These are phyloP conservation scores for Pristiophorus japonicus DNA, from an alignment of 2,113 vertebrate species.

Conservation along the genomic window DNA sequence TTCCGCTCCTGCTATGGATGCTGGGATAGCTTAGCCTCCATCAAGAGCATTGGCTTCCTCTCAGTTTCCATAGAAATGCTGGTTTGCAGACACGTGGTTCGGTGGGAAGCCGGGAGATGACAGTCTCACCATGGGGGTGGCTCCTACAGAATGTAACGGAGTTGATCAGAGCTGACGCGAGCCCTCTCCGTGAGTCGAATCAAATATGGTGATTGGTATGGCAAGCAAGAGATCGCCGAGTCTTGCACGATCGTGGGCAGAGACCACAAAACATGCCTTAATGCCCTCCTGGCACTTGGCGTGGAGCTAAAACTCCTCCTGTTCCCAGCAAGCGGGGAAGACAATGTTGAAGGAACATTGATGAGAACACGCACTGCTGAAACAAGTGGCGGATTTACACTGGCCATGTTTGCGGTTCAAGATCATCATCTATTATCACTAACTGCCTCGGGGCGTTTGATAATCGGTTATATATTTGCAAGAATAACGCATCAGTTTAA, in stretches of 20 bases:
- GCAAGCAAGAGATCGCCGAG: background rate
- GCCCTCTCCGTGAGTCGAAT: background rate
- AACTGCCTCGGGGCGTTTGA: too few relatives aligned
- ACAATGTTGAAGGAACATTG: background rate
- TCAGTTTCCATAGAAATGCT: background rate
- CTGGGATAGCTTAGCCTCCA: constrained; percentile 20
- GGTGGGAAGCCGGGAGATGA: background rate
- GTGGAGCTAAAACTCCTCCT: too few relatives aligned
- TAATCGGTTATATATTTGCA: too few relatives aligned
- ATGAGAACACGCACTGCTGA: background rate
- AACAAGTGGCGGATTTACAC: background rate
- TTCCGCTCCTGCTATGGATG: background rate
- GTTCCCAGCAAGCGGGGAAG: background rate
- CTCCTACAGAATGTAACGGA: background rate
- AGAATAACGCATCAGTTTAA: too few relatives aligned
- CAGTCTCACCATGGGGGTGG: background rate
- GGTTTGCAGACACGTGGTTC: background rate
- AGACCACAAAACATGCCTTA: background rate
- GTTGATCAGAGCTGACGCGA: background rate
- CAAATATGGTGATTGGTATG: background rate
- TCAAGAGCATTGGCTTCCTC: background rate
- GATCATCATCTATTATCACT: background rate
- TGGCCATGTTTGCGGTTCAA: background rate
- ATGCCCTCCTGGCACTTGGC: background rate
- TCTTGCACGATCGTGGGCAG: background rate